Evolutionary conservation across 1,140 invertebrate species (phyloP).

Genomic region (Bombyx mandarina): DNA sequence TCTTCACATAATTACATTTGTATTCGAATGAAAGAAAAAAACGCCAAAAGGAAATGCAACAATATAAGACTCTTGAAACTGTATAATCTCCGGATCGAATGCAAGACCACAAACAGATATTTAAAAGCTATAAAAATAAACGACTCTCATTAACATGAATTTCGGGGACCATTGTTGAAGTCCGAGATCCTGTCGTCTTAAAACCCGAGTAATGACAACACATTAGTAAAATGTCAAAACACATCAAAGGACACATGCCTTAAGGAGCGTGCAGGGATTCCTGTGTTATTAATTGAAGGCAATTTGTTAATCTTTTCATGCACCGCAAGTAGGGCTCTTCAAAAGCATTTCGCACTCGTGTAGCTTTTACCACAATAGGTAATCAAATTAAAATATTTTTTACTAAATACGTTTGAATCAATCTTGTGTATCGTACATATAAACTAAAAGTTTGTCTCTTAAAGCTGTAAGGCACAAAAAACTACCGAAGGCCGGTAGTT

Average conservation of each 20-base stretch:
- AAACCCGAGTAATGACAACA: conserved; percentile 46
- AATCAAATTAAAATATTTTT: conserved; percentile 23
- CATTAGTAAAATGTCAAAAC: conserved; percentile 70
- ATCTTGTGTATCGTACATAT: conserved; percentile 19
- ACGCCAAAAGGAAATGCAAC: no score
- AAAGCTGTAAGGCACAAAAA: no score
- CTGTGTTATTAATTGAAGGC: conserved; percentile 53
- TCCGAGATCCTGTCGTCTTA: conserved; percentile 42
- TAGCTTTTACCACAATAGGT: conserved; percentile 33
- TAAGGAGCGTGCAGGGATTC: conserved; percentile 33
- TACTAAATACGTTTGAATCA: conserved; percentile 42
- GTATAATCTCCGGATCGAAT: conserved; percentile 49
- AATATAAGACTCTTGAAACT: no score
- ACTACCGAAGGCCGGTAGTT: no score
- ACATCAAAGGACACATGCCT: conserved; percentile 54
- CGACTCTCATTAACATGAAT: conserved; percentile 57
- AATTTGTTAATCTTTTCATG: conserved; percentile 61
- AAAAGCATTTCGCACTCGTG: conserved; percentile 32
- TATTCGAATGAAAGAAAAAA: no score
- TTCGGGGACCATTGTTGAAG: conserved; percentile 41
- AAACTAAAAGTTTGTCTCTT: no score
- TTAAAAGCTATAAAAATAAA: conserved; percentile 66
- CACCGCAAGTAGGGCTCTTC: conserved; percentile 41
- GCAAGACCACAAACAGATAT: conserved; percentile 50
- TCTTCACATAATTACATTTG: no score